These are phyloP conservation scores for Drosophila leonis DNA, from an alignment of 2,888 invertebrate species.

Conservation along the genomic window DNA sequence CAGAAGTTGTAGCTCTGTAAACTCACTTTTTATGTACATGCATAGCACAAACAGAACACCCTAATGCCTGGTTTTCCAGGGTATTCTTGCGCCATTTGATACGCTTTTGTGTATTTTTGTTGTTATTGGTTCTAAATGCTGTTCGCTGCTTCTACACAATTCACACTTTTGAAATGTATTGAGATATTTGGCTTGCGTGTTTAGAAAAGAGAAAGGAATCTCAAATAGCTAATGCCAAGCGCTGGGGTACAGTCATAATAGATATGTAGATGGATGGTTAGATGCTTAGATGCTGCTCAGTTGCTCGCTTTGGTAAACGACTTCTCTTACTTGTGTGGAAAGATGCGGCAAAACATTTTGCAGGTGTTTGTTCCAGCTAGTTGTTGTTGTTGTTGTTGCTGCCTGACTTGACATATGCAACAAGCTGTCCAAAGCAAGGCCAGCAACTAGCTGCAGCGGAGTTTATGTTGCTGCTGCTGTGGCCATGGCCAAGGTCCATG, in stretches of 20 bases:
- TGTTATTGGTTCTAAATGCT: neutral
- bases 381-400: slow-evolving; percentile 30
- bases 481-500: slow-evolving; percentile 63
- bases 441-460: slow-evolving; percentile 46
- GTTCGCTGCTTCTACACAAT: slow-evolving; percentile 4
- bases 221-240: slow-evolving; percentile 10
- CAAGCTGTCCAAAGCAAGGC: slow-evolving; percentile 63
- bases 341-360: slow-evolving; percentile 35
- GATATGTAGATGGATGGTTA: slow-evolving; percentile 47
- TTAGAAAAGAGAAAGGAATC: slow-evolving; percentile 60
- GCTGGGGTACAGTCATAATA: slow-evolving; percentile 37
- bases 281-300: slow-evolving; percentile 21
- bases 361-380: slow-evolving; percentile 45
- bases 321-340: slow-evolving; percentile 21
- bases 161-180: slow-evolving; percentile 24
- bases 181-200: slow-evolving; percentile 21
- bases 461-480: slow-evolving; percentile 20
- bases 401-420: slow-evolving; percentile 60
- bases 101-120: slow-evolving; percentile 7
- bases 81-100: slow-evolving; percentile 16
- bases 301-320: slow-evolving; percentile 22
- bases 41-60: neutral
- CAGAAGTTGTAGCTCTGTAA: neutral
- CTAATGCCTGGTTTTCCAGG: neutral
- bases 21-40: neutral